Conservation (phyloP, 2,797 vertebrate genomes). For the Oryzias dopingdopingensis region DNA sequence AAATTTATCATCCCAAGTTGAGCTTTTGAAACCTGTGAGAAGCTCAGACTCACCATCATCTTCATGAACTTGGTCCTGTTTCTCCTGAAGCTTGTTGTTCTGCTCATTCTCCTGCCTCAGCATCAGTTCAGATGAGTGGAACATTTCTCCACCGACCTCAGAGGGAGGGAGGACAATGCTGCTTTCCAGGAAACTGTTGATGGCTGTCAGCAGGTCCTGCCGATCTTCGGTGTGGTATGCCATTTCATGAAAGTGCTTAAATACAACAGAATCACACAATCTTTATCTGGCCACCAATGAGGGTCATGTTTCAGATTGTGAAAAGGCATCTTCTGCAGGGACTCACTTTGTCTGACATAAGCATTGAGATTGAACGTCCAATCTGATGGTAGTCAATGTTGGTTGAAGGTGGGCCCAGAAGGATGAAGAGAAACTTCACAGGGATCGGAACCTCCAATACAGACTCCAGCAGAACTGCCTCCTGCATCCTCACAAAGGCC, state of each 20-base stretch:
- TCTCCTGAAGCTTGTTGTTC: conserved; percentile 64
- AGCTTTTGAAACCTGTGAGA: not conserved
- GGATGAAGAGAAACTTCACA: conserved; percentile 89
- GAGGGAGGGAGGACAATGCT: conserved; percentile 88
- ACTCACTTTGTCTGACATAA: conserved; percentile 91
- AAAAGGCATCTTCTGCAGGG: no score
- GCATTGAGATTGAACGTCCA: conserved; percentile 90
- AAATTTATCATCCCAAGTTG: not conserved
- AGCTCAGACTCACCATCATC: conserved; percentile 13
- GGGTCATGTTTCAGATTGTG: not conserved
- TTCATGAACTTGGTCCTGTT: conserved; percentile 9
- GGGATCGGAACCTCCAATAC: conserved; percentile 92
- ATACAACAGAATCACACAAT: not conserved
- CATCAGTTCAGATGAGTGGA: conserved; percentile 71
- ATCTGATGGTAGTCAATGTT: conserved; percentile 93
- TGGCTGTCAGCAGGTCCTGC: conserved; percentile 85
- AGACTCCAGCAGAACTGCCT: conserved; percentile 86
- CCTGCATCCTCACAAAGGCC: conserved; percentile 89
- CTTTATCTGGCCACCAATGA: not conserved
- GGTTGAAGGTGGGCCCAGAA: conserved; percentile 86
- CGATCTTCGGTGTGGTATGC: conserved; percentile 88
- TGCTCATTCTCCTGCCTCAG: conserved; percentile 54
- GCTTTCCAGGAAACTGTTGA: conserved; percentile 90
- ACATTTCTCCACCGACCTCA: conserved; percentile 83
- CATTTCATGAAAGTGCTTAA: conserved; percentile 86